These are phyloP conservation scores for Neomonachus schauinslandi DNA, from an alignment of 2,113 vertebrate species.

Conservation along the genomic window DNA sequence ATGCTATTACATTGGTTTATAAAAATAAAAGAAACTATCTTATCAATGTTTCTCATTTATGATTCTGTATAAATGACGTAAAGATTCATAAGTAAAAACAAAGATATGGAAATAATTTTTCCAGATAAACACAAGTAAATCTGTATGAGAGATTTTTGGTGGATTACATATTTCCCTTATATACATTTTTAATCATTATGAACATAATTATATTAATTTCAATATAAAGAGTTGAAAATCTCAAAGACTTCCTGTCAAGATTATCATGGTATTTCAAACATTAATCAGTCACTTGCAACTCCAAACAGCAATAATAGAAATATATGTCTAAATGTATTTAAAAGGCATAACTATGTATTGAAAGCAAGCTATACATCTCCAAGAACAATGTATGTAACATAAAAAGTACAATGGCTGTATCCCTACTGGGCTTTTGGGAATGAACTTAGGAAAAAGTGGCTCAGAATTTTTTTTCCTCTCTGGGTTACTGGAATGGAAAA, in stretches of 20 bases:
- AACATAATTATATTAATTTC: slow-evolving; percentile 20
- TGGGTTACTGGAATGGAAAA: neutral
- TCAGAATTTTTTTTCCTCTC: neutral
- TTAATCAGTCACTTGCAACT: neutral
- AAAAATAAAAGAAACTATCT: neutral
- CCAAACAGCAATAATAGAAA: neutral
- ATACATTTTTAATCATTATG: neutral
- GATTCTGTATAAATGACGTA: neutral
- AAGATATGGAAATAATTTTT: neutral
- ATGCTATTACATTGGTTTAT: neutral
- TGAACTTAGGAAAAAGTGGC: neutral
- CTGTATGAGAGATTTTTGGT: neutral
- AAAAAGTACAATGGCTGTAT: neutral
- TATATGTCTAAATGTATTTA: neutral
- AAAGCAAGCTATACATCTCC: neutral
- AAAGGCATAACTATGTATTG: neutral
- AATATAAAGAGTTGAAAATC: neutral
- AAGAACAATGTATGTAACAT: neutral
- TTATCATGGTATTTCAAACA: neutral
- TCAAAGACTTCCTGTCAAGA: neutral
- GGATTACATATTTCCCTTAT: neutral
- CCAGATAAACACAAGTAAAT: neutral
- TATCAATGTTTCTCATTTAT: neutral
- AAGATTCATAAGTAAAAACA: neutral
- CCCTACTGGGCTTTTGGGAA: neutral